A percentile compares a stretch with the other conserved stretches of the same genome.
phyloP scores from a whole-genome alignment of 53 echinoderm and acorn worm species.

The Mesocentrotus franciscanus region DNA sequence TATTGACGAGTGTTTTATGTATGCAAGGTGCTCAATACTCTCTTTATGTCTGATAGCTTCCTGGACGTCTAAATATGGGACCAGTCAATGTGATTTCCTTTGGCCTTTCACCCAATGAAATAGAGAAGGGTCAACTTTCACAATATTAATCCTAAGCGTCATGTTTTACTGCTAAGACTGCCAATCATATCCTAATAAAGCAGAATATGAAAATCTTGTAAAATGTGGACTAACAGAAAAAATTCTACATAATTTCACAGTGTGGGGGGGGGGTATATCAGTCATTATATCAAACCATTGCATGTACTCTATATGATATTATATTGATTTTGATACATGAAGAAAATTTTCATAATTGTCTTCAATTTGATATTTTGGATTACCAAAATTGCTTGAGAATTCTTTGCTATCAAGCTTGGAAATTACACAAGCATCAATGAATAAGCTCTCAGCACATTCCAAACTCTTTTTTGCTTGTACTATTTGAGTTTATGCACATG shows the following conservation, averaged over 20 bases:
- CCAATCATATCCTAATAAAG: neutral
- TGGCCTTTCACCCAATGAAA: conserved; percentile 11
- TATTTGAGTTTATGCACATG: no score
- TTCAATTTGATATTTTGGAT: no score
- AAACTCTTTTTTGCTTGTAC: no score
- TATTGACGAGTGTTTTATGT: neutral
- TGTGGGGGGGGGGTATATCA: neutral
- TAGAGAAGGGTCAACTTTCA: neutral
- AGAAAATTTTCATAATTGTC: neutral
- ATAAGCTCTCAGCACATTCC: no score
- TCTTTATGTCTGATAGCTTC: neutral
- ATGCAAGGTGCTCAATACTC: neutral
- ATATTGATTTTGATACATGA: neutral
- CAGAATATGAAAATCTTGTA: neutral
- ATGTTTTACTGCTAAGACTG: neutral
- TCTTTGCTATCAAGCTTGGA: no score
- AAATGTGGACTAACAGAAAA: neutral
- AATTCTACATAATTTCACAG: neutral
- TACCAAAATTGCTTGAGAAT: no score
- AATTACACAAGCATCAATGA: no score
- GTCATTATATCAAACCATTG: neutral
- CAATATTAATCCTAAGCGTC: no score
- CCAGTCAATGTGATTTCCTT: conserved; percentile 13
- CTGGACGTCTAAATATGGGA: neutral
- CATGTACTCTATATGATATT: neutral